phyloP scores from a whole-genome alignment of 2,113 vertebrate species.

The human region DNA sequence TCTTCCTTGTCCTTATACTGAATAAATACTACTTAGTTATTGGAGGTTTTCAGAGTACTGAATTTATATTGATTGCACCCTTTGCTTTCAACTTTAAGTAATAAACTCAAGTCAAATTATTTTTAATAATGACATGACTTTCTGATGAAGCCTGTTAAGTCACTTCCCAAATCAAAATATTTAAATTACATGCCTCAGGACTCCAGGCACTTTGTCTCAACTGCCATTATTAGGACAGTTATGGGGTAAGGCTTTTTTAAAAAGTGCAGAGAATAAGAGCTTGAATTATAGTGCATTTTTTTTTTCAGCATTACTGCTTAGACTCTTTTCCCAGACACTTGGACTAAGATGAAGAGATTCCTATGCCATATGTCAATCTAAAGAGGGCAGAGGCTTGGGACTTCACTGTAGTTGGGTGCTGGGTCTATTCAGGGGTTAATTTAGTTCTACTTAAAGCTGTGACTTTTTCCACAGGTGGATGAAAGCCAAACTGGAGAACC shows the following conservation, averaged over 20 bases:
- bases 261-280: not conserved
- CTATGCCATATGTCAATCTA: not conserved
- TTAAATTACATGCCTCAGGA: not conserved
- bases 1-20: not conserved
- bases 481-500: constrained; percentile 98
- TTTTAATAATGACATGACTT: not conserved
- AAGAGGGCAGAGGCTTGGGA: not conserved
- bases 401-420: not conserved
- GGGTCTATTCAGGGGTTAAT: not conserved
- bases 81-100: constrained; percentile 25
- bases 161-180: not conserved
- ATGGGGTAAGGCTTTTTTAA: not conserved
- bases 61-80: not conserved
- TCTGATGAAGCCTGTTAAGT: not conserved
- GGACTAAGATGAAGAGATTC: not conserved
- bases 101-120: constrained; percentile 7
- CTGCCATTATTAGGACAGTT: not conserved
- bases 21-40: not conserved
- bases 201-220: not conserved
- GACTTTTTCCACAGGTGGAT: constrained; percentile 89
- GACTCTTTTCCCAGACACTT: not conserved
- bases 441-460: not conserved
- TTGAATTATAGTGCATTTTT: not conserved
- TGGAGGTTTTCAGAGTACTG: not conserved
- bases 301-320: not conserved